phyloP scores from a whole-genome alignment of 2,888 invertebrate species.

The Drosophila meridiana region DNA sequence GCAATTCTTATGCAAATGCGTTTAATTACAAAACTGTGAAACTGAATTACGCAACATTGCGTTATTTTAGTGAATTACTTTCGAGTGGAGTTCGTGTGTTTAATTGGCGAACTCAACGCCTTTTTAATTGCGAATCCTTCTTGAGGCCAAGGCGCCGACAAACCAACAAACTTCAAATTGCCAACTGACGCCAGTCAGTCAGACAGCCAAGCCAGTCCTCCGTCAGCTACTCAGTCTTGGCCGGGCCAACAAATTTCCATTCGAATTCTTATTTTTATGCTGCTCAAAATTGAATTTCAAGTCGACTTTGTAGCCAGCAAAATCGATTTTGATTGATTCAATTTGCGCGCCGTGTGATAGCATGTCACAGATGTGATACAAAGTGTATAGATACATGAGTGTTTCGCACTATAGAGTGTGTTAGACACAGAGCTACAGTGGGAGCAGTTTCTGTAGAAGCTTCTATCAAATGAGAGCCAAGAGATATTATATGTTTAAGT shows the following conservation, averaged over 20 bases:
- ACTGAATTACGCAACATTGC: slow-evolving; percentile 77
- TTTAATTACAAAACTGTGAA: slow-evolving; percentile 84
- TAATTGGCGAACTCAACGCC: slow-evolving; percentile 76
- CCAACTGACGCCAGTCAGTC: slow-evolving; percentile 50
- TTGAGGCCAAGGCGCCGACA: slow-evolving; percentile 7
- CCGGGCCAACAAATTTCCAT: slow-evolving; percentile 31
- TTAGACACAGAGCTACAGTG: neutral
- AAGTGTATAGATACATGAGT: slow-evolving; percentile 3
- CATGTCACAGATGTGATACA: slow-evolving; percentile 40
- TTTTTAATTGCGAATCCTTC: slow-evolving; percentile 66
- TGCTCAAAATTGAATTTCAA: slow-evolving; percentile 78
- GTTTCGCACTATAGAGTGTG: neutral
- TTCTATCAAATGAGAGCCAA: neutral
- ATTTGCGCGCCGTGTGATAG: slow-evolving; percentile 75
- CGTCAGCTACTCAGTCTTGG: neutral
- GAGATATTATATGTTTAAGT: neutral
- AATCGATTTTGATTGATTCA: slow-evolving; percentile 84
- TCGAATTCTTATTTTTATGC: slow-evolving; percentile 36
- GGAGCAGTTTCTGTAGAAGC: neutral
- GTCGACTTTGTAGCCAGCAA: slow-evolving; percentile 60
- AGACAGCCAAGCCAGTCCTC: neutral
- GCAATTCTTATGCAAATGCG: slow-evolving; percentile 81
- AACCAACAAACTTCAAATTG: slow-evolving; percentile 10
- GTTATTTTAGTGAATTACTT: slow-evolving; percentile 72
- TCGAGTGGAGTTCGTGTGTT: slow-evolving; percentile 69